Evolutionary conservation across 2,797 vertebrate genomes (phyloP).

Genomic region (Otus scops): DNA sequence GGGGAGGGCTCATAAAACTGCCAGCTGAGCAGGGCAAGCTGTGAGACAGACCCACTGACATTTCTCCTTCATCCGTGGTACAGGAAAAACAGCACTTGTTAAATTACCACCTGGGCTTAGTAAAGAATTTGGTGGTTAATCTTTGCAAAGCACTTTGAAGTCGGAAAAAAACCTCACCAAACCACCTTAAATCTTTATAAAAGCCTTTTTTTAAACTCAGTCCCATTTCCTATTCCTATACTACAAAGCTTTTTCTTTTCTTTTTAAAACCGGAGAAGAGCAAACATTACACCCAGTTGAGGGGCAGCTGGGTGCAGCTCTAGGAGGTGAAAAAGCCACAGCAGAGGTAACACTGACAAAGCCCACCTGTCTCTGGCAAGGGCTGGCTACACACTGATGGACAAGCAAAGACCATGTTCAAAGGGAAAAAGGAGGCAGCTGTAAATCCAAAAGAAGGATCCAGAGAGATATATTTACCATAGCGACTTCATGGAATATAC

Average conservation of each 20-base stretch:
- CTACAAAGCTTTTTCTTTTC: neutral
- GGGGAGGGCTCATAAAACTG: neutral
- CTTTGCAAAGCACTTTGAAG: neutral
- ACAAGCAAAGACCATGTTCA: neutral
- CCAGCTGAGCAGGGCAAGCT: neutral
- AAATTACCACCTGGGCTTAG: neutral
- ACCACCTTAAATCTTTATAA: neutral
- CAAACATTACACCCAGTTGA: rapidly evolving
- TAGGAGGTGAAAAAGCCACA: neutral
- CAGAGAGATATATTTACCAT: neutral
- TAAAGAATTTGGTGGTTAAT: neutral
- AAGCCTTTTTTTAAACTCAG: neutral
- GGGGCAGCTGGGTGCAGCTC: neutral
- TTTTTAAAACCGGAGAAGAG: neutral
- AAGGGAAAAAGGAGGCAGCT: neutral
- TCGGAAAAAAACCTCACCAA: neutral
- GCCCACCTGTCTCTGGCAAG: neutral
- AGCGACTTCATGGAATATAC: neutral
- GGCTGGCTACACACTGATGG: neutral
- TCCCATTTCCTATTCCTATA: neutral
- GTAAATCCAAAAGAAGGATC: neutral
- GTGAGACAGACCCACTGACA: rapidly evolving
- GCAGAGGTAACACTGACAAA: neutral
- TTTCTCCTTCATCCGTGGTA: neutral
- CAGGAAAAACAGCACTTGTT: neutral